Conservation (phyloP, 2,888 invertebrate species). For the Caenorhabditis afra region DNA sequence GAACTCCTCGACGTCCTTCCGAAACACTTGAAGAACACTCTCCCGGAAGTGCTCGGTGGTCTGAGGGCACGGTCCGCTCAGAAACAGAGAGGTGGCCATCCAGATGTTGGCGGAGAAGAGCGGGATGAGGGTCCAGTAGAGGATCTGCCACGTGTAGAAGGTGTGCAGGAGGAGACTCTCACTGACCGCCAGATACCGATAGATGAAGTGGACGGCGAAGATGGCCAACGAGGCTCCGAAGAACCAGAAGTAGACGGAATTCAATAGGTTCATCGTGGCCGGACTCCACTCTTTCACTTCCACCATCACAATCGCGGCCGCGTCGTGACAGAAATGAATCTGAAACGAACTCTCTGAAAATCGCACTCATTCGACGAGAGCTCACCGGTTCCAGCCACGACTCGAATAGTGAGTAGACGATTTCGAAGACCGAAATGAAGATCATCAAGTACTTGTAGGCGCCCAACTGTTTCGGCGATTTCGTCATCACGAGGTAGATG, state of each 20-base stretch:
- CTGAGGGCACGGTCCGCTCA: not conserved
- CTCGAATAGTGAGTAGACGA: constrained; percentile 1
- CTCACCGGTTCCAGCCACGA: not conserved
- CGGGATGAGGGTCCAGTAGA: not conserved
- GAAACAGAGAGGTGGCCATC: not conserved
- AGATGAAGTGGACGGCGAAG: constrained; percentile 22
- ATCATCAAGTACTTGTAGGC: not conserved
- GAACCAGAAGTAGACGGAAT: constrained; percentile 7
- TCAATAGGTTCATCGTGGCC: not conserved
- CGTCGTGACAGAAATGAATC: not conserved
- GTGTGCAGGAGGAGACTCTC: not conserved
- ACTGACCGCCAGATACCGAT: constrained; percentile 16
- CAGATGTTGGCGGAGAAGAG: not conserved
- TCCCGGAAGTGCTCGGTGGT: not conserved
- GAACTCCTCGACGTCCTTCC: not conserved
- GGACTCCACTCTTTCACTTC: not conserved
- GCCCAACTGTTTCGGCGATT: not conserved
- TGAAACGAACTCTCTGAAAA: not conserved
- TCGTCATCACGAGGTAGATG: not conserved
- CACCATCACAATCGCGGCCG: not conserved
- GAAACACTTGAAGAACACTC: not conserved
- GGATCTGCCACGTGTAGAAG: not conserved
- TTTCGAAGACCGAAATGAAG: not conserved
- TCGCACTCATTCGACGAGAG: not conserved
- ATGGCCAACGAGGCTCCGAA: constrained; percentile 24